Percentiles rank a stretch among this genome's conserved stretches.
These are phyloP conservation scores for Drosophila persimilis DNA, from an alignment of 1,140 invertebrate species.

Conservation along the genomic window DNA sequence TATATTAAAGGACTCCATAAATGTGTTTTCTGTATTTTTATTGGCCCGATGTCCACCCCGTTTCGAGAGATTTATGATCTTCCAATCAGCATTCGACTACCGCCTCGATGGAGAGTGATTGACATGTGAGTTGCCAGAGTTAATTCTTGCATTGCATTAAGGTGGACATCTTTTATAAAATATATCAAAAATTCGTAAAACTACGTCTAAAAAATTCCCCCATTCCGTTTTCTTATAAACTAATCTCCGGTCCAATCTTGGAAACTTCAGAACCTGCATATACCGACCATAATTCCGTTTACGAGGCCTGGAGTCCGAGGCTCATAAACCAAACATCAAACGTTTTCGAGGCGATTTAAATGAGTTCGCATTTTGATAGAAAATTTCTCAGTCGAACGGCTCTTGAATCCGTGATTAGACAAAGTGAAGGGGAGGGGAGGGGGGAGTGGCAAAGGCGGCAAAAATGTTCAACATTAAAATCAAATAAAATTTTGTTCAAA, in stretches of 20 bases:
- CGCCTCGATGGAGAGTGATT: slow-evolving; percentile 13
- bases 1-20: slow-evolving; percentile 77
- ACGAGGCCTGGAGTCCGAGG: slow-evolving; percentile 17
- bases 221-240: background rate
- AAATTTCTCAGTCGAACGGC: slow-evolving; percentile 52
- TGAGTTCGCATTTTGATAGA: slow-evolving; percentile 75
- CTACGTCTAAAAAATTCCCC: background rate
- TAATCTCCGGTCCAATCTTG: slow-evolving; percentile 24
- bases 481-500: slow-evolving; percentile 63
- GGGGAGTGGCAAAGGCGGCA: slow-evolving; percentile 50
- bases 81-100: slow-evolving; percentile 27
- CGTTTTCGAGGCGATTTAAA: slow-evolving; percentile 66
- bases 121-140: slow-evolving; percentile 21
- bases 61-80: slow-evolving; percentile 38
- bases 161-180: background rate
- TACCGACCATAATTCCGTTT: slow-evolving; percentile 33
- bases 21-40: slow-evolving; percentile 44
- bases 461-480: slow-evolving; percentile 73
- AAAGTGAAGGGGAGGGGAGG: background rate
- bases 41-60: slow-evolving; percentile 1
- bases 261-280: slow-evolving; percentile 26
- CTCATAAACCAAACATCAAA: slow-evolving; percentile 75
- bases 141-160: background rate
- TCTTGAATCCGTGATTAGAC: slow-evolving; percentile 48
- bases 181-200: background rate